Evolutionary conservation across 2,797 vertebrate genomes (phyloP).

Genomic region (Erithacus rubecula): DNA sequence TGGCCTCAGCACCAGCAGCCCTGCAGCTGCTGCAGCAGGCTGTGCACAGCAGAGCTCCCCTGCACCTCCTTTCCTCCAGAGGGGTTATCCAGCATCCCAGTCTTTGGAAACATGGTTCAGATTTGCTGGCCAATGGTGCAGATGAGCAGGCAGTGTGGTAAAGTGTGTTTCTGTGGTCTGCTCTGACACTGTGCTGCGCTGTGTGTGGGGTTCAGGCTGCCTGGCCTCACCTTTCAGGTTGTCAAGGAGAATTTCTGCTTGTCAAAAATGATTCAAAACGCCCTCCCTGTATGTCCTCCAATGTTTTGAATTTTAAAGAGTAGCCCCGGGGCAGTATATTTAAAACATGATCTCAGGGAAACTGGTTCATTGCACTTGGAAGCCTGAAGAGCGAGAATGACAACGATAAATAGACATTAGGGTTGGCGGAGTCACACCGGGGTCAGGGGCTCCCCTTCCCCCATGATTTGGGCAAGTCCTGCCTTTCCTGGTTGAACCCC

Average conservation of each 20-base stretch:
- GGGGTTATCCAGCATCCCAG: neutral
- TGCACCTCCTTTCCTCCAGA: neutral
- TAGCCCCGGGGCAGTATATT: conserved; percentile 56
- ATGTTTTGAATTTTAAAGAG: conserved; percentile 63
- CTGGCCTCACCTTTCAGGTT: neutral
- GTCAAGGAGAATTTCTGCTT: conserved; percentile 51
- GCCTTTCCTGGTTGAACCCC: neutral
- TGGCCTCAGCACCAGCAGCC: neutral
- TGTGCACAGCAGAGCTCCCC: neutral
- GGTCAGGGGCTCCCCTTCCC: conserved; percentile 13
- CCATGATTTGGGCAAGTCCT: neutral
- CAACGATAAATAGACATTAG: conserved; percentile 35
- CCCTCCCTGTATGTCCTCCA: conserved; percentile 45
- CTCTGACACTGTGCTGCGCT: neutral
- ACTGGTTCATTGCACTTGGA: conserved; percentile 31
- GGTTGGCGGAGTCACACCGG: neutral
- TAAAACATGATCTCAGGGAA: conserved; percentile 60
- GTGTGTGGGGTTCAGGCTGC: conserved; percentile 3
- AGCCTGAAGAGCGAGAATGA: conserved; percentile 21
- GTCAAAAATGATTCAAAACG: conserved; percentile 15
- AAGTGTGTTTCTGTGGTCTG: conserved; percentile 38
- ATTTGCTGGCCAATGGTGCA: neutral
- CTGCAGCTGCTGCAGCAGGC: neutral
- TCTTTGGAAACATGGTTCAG: neutral
- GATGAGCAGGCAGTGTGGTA: neutral